Conservation (phyloP, 2,888 invertebrate genomes). For the Muschampia plurimacula region DNA sequence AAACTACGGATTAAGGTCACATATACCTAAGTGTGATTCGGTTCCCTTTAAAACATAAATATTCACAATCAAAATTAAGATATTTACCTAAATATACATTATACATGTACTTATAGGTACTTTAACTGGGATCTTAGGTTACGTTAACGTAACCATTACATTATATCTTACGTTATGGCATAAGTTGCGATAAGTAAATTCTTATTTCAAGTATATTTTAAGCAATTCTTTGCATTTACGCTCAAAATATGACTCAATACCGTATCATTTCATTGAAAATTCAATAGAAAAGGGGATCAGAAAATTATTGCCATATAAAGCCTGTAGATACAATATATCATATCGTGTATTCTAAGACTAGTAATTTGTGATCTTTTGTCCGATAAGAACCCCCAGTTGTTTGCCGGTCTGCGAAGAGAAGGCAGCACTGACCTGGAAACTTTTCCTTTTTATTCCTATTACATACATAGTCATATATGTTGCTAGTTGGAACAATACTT, state of each 20-base stretch:
- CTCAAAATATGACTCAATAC: background rate
- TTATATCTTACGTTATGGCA: no score
- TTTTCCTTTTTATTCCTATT: constrained; percentile 15
- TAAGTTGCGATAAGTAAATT: no score
- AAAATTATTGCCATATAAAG: background rate
- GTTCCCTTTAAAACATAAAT: no score
- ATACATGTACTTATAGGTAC: no score
- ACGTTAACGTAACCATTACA: no score
- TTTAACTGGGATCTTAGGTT: no score
- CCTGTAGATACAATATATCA: background rate
- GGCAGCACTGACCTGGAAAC: constrained; percentile 15
- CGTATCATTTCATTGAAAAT: background rate
- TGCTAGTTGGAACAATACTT: constrained; percentile 12
- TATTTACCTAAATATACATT: no score
- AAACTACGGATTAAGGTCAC: no score
- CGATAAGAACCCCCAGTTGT: constrained; percentile 14
- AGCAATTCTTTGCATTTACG: no score
- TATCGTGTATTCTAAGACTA: constrained; percentile 6
- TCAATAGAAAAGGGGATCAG: background rate
- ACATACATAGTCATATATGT: constrained; percentile 9
- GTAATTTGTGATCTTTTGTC: constrained; percentile 18
- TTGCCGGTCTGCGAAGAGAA: constrained; percentile 6
- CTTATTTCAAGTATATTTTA: no score
- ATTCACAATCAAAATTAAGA: no score
- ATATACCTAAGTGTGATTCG: no score